Conservation (phyloP, 1,140 invertebrate genomes). For the Drosophila murphyi region DNA sequence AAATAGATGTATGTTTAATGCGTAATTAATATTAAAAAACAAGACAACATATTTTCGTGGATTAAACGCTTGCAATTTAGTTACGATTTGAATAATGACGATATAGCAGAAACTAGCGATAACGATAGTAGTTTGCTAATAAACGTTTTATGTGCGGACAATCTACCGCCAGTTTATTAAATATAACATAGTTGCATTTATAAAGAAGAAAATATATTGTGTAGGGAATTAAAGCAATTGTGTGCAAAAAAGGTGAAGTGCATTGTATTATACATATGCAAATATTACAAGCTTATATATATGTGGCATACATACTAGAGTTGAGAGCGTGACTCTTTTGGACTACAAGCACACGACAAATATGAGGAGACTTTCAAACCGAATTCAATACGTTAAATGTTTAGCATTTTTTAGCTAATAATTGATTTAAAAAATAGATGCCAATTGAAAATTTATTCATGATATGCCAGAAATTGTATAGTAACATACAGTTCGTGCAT, state of each 20-base stretch:
- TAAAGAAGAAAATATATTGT: background rate
- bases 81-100: slow-evolving; percentile 21
- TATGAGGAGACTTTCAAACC: background rate
- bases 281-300: slow-evolving; percentile 29
- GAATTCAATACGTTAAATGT: background rate
- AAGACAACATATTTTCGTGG: background rate
- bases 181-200: background rate
- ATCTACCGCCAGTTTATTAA: slow-evolving; percentile 37
- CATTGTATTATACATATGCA: slow-evolving; percentile 25
- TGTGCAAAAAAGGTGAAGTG: slow-evolving; percentile 8
- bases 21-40: slow-evolving; percentile 8
- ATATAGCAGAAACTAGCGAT: slow-evolving; percentile 17
- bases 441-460: too few relatives aligned
- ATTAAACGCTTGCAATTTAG: background rate
- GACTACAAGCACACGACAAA: background rate
- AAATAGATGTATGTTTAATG: slow-evolving; percentile 55
- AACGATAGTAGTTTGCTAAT: slow-evolving; percentile 39
- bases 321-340: slow-evolving; percentile 27
- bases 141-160: slow-evolving; percentile 43
- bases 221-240: slow-evolving; percentile 6
- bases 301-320: slow-evolving; percentile 44
- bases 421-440: background rate
- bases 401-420: background rate
- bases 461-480: too few relatives aligned
- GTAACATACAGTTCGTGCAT: background rate